These are phyloP conservation scores for Chaetodon trifasciatus DNA, from an alignment of 2,797 vertebrate species.

Conservation along the genomic window DNA sequence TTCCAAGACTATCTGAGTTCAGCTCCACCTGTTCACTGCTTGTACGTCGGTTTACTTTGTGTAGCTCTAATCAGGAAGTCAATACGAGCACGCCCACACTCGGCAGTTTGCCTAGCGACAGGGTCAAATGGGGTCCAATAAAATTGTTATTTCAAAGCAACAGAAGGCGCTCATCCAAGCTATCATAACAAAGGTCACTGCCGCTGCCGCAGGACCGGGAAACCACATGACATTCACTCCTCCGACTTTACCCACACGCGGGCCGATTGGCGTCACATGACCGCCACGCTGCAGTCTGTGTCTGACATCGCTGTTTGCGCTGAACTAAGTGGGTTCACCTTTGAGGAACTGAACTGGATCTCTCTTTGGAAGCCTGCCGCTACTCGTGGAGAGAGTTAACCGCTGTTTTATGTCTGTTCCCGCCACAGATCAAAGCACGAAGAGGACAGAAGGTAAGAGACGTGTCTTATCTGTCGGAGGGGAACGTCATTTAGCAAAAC, in stretches of 20 bases:
- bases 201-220: constrained; percentile 8
- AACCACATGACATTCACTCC: constrained; percentile 68
- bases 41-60: background rate
- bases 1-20: background rate
- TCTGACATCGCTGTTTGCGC: constrained; percentile 7
- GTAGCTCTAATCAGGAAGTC: background rate
- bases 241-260: constrained; percentile 8
- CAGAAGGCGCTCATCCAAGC: constrained; percentile 30
- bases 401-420: constrained; percentile 31
- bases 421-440: constrained; percentile 92
- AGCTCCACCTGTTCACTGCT: background rate
- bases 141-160: constrained; percentile 62
- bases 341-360: background rate
- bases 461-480: accelerated
- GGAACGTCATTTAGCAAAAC: background rate
- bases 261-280: constrained; percentile 71
- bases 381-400: constrained; percentile 5
- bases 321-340: constrained; percentile 17
- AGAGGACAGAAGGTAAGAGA: constrained; percentile 91
- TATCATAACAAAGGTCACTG: constrained; percentile 77
- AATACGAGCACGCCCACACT: background rate
- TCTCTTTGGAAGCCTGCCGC: background rate
- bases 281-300: background rate
- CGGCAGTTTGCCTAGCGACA: constrained; percentile 28
- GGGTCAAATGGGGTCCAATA: constrained; percentile 47